phyloP scores from a whole-genome alignment of 2,113 vertebrate genomes.

The Catagonus wagneri region DNA sequence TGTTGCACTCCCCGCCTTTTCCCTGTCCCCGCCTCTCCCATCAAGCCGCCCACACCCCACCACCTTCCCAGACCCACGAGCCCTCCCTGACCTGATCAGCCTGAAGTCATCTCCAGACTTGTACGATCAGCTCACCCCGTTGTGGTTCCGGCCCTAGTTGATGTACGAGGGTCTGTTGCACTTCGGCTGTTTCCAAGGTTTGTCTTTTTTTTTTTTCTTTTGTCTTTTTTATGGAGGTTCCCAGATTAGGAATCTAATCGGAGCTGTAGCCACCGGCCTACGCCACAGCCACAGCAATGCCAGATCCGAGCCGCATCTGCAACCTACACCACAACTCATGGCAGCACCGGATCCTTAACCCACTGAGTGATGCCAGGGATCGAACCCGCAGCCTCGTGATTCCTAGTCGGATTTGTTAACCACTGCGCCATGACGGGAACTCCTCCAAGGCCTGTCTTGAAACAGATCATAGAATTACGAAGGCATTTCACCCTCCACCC shows the following conservation, averaged over 20 bases:
- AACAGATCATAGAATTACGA: neutral
- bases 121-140: neutral
- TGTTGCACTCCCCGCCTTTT: neutral
- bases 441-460: neutral
- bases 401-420: too few species aligned
- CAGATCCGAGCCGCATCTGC: too few species aligned
- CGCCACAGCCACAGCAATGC: too few species aligned
- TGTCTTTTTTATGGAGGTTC: too few species aligned
- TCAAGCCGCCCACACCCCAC: neutral
- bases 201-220: too few species aligned
- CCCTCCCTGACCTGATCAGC: fast-evolving
- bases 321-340: too few species aligned
- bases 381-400: too few species aligned
- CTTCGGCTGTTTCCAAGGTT: neutral
- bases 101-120: neutral
- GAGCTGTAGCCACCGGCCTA: too few species aligned
- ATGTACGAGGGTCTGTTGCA: neutral
- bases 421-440: too few species aligned
- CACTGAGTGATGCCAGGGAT: too few species aligned
- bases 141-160: neutral
- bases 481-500: neutral
- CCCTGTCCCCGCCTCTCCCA: fast-evolving
- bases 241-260: too few species aligned
- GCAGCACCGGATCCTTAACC: too few species aligned
- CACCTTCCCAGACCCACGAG: neutral